phyloP scores from a whole-genome alignment of 2,113 vertebrate species.

The Carassius auratus region DNA sequence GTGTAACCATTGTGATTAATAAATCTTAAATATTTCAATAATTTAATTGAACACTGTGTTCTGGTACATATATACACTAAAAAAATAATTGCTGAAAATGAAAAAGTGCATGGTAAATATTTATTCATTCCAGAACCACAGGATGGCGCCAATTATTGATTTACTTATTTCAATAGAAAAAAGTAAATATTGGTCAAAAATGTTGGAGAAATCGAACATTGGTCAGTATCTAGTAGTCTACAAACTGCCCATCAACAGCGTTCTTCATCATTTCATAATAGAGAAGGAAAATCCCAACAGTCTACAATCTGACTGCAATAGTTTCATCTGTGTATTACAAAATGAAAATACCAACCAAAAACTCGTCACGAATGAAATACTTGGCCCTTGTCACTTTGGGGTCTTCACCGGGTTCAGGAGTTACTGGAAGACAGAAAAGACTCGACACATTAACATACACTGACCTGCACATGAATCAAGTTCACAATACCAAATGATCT shows the following conservation, averaged over 20 bases:
- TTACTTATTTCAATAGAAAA: neutral
- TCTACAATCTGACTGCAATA: neutral
- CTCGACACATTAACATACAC: neutral
- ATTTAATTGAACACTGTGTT: no score
- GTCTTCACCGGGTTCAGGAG: conserved; percentile 94
- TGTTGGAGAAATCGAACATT: neutral
- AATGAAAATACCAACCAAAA: conserved; percentile 83
- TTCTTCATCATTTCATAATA: neutral
- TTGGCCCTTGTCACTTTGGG: conserved; percentile 98
- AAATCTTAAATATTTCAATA: neutral
- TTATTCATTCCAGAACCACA: neutral
- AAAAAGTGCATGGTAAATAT: neutral
- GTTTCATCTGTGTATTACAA: neutral
- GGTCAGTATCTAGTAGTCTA: neutral
- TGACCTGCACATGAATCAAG: neutral
- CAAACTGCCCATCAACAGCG: neutral
- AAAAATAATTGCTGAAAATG: neutral
- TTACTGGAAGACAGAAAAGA: conserved; percentile 75
- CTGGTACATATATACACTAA: neutral
- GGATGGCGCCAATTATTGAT: neutral
- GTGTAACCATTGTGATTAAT: neutral
- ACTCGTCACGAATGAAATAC: conserved; percentile 98
- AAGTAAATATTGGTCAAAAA: neutral
- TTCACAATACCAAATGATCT: neutral
- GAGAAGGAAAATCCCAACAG: neutral